Conservation (phyloP, 2,888 invertebrate species). For the Drosophila leonis region DNA sequence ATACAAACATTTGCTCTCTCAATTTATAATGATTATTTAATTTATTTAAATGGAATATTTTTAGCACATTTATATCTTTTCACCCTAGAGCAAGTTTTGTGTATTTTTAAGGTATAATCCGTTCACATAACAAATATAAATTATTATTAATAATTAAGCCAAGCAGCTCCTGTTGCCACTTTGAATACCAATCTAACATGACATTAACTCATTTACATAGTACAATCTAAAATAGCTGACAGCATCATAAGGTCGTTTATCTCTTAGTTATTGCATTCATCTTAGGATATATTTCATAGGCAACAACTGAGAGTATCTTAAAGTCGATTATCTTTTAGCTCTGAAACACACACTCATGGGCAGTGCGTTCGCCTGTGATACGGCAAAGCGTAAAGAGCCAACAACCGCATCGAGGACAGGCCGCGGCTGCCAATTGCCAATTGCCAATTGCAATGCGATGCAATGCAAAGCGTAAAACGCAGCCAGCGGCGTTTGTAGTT, state of each 20-base stretch:
- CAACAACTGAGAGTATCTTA: conserved; percentile 32
- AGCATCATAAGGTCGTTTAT: not conserved
- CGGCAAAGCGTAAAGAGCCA: conserved; percentile 60
- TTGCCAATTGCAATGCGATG: conserved; percentile 22
- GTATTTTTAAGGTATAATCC: not conserved
- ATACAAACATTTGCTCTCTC: not conserved
- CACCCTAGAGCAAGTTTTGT: not conserved
- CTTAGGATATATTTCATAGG: not conserved
- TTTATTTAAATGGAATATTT: not conserved
- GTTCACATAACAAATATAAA: not conserved
- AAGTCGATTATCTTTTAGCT: conserved; percentile 21
- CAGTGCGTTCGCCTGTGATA: conserved; percentile 62
- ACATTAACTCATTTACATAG: not conserved
- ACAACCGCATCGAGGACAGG: conserved; percentile 74
- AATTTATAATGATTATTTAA: not conserved
- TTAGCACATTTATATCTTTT: not conserved
- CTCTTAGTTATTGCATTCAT: not conserved
- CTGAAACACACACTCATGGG: conserved; percentile 21
- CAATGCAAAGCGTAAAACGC: conserved; percentile 62
- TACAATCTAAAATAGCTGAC: not conserved
- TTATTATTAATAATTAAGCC: not conserved
- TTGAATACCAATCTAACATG: not conserved
- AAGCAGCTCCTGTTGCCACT: not conserved
- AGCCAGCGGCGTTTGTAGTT: conserved; percentile 75
- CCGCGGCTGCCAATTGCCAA: conserved; percentile 45